Evolutionary conservation across 2,888 invertebrate species (phyloP), one percentile per base, ranked within the genome.

Genomic region (Arge pagana): DNA sequence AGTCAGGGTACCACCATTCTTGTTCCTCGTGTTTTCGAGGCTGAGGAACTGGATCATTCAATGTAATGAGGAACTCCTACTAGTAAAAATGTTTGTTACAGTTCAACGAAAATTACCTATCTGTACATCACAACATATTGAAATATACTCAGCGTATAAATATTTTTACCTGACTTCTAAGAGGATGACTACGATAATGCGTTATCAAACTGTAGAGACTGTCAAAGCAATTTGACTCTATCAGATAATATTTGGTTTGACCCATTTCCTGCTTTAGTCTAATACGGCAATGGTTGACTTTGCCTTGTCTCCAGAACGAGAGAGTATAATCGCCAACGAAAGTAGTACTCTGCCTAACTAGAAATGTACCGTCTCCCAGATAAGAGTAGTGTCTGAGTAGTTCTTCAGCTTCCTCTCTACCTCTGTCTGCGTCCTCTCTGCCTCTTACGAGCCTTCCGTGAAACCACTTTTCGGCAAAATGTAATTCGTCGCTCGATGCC

Each of bases 281-380:
- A 54, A 96, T 96, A 37, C 95, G 84, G 72, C 96, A 96, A 73
- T 96, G 96, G 76, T 93, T 93, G 1, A 93, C 93, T 68, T 87
- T 87, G 33, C 89, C 90, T 64, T 89, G 87, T 10, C 95, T 83
- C 95, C 93, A 93, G 78, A 97, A 96, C 0, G 96, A 96, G 19
- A 97, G 79, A 56, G 95, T 94, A 72, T 95, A 96, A 76, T 96
- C 96, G 0, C 96, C 96, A 0, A 96, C 93, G 77, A 96, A 96
- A 0, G 96, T 96, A 19, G 94, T 94, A 71, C 96, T 95, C 63
- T 94, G 93, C 23, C 96, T 82, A 0, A 97, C 96, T 21, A 96
- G 81, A 74, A 96, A 96, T 0, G 94, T 93, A 0, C 95, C 96
- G 71, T 95, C 93, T 0, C 94, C 94, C 3, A 94, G 80, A 71